Conservation (phyloP, 2,888 invertebrate genomes). For the Fragum whitleyi region DNA sequence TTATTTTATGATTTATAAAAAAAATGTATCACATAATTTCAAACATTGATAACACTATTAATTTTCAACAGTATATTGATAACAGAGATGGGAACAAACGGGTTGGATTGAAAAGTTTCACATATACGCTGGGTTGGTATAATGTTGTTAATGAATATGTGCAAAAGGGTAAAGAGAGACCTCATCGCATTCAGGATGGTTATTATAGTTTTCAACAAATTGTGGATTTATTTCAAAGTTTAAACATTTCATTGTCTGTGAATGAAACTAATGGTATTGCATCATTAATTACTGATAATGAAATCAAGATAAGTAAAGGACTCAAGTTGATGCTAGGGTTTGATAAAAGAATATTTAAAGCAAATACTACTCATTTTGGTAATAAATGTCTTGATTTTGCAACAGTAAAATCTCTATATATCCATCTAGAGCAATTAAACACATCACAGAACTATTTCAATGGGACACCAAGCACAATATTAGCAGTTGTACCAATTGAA, state of each 20-base stretch:
- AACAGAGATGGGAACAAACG: slow-evolving; percentile 37
- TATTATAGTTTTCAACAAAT: slow-evolving; percentile 51
- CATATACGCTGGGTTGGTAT: slow-evolving; percentile 46
- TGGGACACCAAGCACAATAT: slow-evolving; percentile 42
- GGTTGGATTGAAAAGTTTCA: slow-evolving; percentile 43
- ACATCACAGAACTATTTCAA: slow-evolving; percentile 38
- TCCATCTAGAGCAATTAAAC: slow-evolving; percentile 52
- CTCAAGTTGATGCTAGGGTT: slow-evolving; percentile 40
- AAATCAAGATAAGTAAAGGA: slow-evolving; percentile 42
- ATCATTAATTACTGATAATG: slow-evolving; percentile 29
- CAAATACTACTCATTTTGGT: slow-evolving; percentile 34
- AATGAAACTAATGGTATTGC: slow-evolving; percentile 49
- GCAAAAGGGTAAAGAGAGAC: slow-evolving; percentile 27
- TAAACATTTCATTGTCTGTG: slow-evolving; percentile 39
- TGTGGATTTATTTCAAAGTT: slow-evolving; percentile 37
- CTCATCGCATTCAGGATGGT: slow-evolving; percentile 23
- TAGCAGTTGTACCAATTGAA: slow-evolving; percentile 46
- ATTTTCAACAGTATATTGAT: slow-evolving; percentile 46
- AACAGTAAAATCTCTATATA: slow-evolving; percentile 31
- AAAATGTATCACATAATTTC: slow-evolving; percentile 43
- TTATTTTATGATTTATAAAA: slow-evolving; percentile 28
- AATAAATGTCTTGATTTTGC: slow-evolving; percentile 44
- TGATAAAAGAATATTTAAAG: slow-evolving; percentile 35
- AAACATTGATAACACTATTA: slow-evolving; percentile 42
- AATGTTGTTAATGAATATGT: slow-evolving; percentile 40